Evolutionary conservation across 1,140 invertebrate species (phyloP).

Genomic region (Ceratoteleas bidentatus): DNA sequence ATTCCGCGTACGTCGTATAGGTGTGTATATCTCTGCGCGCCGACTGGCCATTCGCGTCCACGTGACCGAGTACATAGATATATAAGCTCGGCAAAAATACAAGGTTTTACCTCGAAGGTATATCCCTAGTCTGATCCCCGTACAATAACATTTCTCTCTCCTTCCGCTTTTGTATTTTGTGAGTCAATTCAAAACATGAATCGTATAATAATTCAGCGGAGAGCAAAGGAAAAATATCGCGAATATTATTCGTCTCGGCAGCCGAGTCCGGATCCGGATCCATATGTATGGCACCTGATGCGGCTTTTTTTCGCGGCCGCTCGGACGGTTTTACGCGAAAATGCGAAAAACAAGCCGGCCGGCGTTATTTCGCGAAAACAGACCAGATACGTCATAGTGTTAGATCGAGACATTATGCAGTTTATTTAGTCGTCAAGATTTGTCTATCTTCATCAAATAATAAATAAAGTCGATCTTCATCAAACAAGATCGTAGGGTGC

Average conservation of each 20-base stretch:
- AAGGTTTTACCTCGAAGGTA: conserved; percentile 74
- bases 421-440: too few relatives aligned
- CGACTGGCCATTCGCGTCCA: conserved; percentile 62
- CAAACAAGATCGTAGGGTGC: too few relatives aligned
- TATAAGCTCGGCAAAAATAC: conserved; percentile 74
- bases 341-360: conserved; percentile 52
- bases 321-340: conserved; percentile 52
- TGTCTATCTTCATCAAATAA: too few relatives aligned
- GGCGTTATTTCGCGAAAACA: conserved; percentile 37
- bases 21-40: conserved; percentile 63
- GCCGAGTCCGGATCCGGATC: conserved; percentile 70
- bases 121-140: conserved; percentile 73
- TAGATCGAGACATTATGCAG: too few relatives aligned
- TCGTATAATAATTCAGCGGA: conserved; percentile 81
- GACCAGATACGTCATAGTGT: too few relatives aligned
- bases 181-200: conserved; percentile 82
- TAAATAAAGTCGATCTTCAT: too few relatives aligned
- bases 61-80: conserved; percentile 66
- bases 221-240: conserved; percentile 79
- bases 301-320: conserved; percentile 65
- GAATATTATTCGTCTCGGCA: conserved; percentile 78
- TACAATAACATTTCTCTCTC: conserved; percentile 80
- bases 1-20: conserved; percentile 61
- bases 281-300: conserved; percentile 76
- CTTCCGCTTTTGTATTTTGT: conserved; percentile 81